A percentile compares a stretch with the other conserved stretches of the same genome.
Conservation (phyloP, 2,113 vertebrate species). For the Diadophis punctatus region DNA sequence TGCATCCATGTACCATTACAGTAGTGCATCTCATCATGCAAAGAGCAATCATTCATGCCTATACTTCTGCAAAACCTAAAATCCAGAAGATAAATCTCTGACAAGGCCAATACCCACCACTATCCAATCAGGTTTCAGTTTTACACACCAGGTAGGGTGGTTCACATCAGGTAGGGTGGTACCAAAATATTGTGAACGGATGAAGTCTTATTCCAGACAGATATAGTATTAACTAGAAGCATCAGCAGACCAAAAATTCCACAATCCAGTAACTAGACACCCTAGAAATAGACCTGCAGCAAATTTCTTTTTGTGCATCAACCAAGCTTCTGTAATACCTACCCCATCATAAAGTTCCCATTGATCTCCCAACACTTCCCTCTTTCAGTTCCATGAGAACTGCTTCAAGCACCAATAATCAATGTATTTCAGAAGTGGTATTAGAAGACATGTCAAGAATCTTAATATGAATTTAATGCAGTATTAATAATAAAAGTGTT, state of each 20-base stretch:
- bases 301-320: not conserved
- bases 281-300: not conserved
- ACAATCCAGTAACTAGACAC: not conserved
- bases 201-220: not conserved
- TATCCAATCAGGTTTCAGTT: not conserved
- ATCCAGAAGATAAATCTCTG: not conserved
- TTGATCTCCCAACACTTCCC: not conserved
- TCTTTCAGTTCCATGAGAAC: not conserved
- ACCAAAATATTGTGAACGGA: not conserved
- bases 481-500: conserved; percentile 30
- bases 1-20: not conserved
- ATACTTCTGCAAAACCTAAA: not conserved
- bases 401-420: not conserved
- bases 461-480: not conserved
- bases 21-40: not conserved
- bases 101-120: not conserved
- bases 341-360: not conserved
- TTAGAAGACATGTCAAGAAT: not conserved
- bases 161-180: not conserved
- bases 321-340: not conserved
- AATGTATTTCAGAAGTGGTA: not conserved
- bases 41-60: not conserved
- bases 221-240: not conserved
- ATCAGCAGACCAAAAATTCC: not conserved
- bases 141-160: not conserved